Percentiles rank a stretch among this genome's conserved stretches.
phyloP scores from a whole-genome alignment of 92 coral and sea anemone genomes.

The Montipora capitata region DNA sequence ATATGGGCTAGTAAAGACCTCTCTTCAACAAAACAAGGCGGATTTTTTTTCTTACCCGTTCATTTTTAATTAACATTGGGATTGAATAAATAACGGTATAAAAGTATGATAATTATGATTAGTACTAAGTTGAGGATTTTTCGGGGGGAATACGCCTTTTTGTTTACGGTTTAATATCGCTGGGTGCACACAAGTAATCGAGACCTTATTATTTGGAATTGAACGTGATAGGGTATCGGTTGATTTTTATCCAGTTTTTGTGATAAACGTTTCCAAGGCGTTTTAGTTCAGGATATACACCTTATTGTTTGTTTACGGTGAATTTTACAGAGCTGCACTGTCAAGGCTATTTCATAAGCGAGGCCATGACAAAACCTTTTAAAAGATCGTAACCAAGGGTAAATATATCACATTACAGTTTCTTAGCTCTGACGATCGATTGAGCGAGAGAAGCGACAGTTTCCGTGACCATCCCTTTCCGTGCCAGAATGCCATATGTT shows the following conservation, averaged over 20 bases:
- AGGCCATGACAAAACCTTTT: too few species aligned
- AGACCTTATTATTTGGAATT: background rate
- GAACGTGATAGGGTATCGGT: background rate
- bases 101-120: too few species aligned
- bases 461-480: background rate
- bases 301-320: slow-evolving; percentile 16
- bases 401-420: background rate
- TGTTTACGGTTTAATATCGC: background rate
- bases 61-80: too few species aligned
- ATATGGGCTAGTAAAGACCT: too few species aligned
- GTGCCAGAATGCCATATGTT: background rate
- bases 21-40: too few species aligned
- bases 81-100: too few species aligned
- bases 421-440: background rate
- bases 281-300: background rate
- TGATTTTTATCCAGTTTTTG: slow-evolving; percentile 2
- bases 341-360: slow-evolving; percentile 20
- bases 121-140: too few species aligned
- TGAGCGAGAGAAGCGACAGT: background rate
- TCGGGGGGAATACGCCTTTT: background rate
- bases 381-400: background rate
- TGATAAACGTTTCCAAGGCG: slow-evolving; percentile 9
- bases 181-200: background rate
- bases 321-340: background rate
- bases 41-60: too few species aligned